Percentiles rank a stretch among this genome's conserved stretches.
These are phyloP conservation scores for Ciconia maguari DNA, from an alignment of 2,113 vertebrate species.

Conservation along the genomic window DNA sequence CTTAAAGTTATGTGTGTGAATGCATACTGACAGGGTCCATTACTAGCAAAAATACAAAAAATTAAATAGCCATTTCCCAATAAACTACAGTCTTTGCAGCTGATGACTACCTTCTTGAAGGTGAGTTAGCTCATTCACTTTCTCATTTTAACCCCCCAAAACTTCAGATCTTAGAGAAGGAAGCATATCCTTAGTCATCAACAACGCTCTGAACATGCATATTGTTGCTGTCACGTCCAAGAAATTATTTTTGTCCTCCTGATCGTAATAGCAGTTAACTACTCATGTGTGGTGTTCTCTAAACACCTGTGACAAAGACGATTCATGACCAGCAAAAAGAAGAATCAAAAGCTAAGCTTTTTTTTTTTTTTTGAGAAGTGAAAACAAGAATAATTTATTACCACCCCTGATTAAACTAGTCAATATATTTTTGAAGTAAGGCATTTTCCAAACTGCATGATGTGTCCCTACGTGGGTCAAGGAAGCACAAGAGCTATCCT, in stretches of 20 bases:
- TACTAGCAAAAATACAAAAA: background rate
- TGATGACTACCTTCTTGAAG: background rate
- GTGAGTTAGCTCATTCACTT: background rate
- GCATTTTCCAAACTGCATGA: background rate
- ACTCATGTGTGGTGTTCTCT: background rate
- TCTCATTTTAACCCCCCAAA: background rate
- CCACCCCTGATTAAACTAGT: background rate
- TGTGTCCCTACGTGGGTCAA: background rate
- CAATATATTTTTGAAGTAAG: background rate
- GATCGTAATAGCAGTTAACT: background rate
- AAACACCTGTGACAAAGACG: accelerated
- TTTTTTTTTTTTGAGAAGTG: background rate
- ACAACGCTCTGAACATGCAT: accelerated
- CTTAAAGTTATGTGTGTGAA: constrained; percentile 1
- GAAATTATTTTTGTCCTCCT: background rate
- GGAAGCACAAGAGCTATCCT: background rate
- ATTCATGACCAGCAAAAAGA: background rate
- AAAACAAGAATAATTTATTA: background rate
- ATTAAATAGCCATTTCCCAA: constrained; percentile 23
- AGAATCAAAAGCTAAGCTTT: background rate
- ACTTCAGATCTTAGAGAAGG: background rate
- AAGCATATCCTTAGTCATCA: background rate
- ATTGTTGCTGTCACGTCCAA: background rate
- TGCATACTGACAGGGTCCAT: constrained; percentile 21
- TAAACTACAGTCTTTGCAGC: background rate